Evolutionary conservation across 1,140 invertebrate genomes (phyloP).

Genomic region (Venustaconcha ellipsiformis): DNA sequence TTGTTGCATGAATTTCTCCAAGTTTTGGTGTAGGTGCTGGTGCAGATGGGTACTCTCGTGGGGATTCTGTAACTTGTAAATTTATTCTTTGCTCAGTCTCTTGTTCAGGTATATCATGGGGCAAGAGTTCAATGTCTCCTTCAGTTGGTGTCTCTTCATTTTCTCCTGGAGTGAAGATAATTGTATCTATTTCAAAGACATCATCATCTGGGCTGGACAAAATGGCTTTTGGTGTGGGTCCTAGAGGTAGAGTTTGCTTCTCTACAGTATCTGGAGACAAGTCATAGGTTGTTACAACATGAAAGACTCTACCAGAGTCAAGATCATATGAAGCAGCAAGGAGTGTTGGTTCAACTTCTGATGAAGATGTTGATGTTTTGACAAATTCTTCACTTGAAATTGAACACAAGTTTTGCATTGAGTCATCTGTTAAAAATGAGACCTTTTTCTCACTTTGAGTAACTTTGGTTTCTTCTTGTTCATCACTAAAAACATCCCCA

Average conservation of each 20-base stretch:
- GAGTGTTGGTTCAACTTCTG: slow-evolving; percentile 65
- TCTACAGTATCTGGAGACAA: slow-evolving; percentile 67
- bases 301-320: slow-evolving; percentile 64
- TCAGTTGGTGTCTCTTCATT: slow-evolving; percentile 30
- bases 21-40: slow-evolving; percentile 54
- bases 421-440: slow-evolving; percentile 53
- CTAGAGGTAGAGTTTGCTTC: slow-evolving; percentile 55
- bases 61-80: too few species aligned
- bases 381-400: slow-evolving; percentile 62
- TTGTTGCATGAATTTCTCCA: slow-evolving; percentile 23
- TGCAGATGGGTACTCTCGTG: slow-evolving; percentile 39
- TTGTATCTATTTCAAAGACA: slow-evolving; percentile 72
- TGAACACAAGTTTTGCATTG: slow-evolving; percentile 40
- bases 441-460: slow-evolving; percentile 52
- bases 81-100: not conserved
- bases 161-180: slow-evolving; percentile 9
- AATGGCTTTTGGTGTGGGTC: slow-evolving; percentile 60
- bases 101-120: slow-evolving; percentile 10
- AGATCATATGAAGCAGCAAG: slow-evolving; percentile 68
- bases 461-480: slow-evolving; percentile 42
- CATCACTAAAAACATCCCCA: slow-evolving; percentile 36
- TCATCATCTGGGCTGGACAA: slow-evolving; percentile 70
- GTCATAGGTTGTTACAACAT: slow-evolving; percentile 65
- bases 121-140: slow-evolving; percentile 29
- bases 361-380: slow-evolving; percentile 65